Evolutionary conservation across 2,113 vertebrate species (phyloP).

Genomic region (Peromyscus californicus): DNA sequence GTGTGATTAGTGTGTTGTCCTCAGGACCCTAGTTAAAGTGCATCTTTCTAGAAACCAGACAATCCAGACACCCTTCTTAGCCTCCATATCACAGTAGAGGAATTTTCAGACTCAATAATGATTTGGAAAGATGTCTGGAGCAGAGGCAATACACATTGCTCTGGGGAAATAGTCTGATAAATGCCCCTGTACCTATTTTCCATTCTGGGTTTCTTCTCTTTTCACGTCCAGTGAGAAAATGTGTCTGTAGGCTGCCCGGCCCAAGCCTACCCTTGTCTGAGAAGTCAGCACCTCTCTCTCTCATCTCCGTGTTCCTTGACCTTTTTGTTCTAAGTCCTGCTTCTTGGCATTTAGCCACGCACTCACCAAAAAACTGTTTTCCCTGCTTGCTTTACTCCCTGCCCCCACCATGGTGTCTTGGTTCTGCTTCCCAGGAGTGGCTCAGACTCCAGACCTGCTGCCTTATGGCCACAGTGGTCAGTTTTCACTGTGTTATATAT

Average conservation of each 20-base stretch:
- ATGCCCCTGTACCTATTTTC: not conserved
- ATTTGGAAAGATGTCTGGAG: not conserved
- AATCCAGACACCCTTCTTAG: not conserved
- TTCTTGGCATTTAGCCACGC: not conserved
- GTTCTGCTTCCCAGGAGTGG: not conserved
- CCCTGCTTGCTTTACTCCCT: not conserved
- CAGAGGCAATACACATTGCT: not conserved
- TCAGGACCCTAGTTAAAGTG: not conserved
- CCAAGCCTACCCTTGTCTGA: not conserved
- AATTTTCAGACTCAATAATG: not conserved
- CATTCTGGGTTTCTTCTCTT: not conserved
- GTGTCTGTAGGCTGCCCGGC: not conserved
- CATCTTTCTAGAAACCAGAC: not conserved
- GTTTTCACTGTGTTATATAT: not conserved
- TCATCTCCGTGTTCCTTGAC: not conserved
- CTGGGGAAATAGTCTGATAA: not conserved
- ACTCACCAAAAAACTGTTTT: not conserved
- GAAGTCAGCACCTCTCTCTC: not conserved
- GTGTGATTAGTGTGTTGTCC: not conserved
- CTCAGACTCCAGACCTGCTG: not conserved
- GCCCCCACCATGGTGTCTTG: too few relatives aligned
- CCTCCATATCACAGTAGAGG: not conserved
- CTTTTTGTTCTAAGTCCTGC: not conserved
- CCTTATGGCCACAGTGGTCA: not conserved
- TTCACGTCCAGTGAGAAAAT: not conserved